A percentile compares a stretch with the other conserved stretches of the same genome.
Conservation (phyloP, 2,888 invertebrate species). For the Melinopterus prodromus region DNA sequence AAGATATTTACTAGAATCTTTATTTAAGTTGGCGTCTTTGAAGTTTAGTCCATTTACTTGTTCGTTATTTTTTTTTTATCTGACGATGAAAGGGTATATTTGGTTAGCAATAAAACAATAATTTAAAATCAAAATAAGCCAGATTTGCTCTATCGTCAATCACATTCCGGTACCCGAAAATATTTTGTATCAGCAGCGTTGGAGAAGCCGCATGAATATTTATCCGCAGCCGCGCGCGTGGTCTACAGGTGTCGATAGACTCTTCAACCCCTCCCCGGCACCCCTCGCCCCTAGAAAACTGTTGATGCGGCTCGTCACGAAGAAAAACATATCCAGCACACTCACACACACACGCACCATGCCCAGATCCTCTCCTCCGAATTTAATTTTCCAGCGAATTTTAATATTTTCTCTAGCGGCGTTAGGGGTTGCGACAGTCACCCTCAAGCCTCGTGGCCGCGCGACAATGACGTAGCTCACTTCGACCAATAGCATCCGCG, state of each 20-base stretch:
- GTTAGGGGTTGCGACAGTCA: constrained; percentile 19
- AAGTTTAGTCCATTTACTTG: too few relatives aligned
- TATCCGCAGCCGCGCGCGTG: not conserved
- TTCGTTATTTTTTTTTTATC: too few relatives aligned
- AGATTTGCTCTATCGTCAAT: too few relatives aligned
- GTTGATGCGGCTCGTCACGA: not conserved
- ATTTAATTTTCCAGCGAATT: constrained; percentile 18
- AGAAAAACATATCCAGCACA: not conserved
- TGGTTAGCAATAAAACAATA: too few relatives aligned
- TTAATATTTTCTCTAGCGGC: constrained; percentile 16
- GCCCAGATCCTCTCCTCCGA: not conserved
- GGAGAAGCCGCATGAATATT: not conserved
- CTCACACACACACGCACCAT: not conserved
- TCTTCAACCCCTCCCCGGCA: not conserved
- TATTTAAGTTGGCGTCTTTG: too few relatives aligned
- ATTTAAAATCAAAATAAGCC: too few relatives aligned
- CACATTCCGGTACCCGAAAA: too few relatives aligned
- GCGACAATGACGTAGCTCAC: constrained; percentile 16
- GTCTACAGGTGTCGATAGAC: constrained; percentile 4
- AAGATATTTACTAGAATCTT: too few relatives aligned
- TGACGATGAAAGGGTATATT: too few relatives aligned
- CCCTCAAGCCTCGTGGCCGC: constrained; percentile 18
- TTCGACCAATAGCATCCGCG: constrained; percentile 5
- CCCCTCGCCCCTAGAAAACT: not conserved
- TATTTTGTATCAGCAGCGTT: not conserved